Evolutionary conservation across 2,797 vertebrate species (phyloP).

Genomic region (Oryzias dopingdopingensis): DNA sequence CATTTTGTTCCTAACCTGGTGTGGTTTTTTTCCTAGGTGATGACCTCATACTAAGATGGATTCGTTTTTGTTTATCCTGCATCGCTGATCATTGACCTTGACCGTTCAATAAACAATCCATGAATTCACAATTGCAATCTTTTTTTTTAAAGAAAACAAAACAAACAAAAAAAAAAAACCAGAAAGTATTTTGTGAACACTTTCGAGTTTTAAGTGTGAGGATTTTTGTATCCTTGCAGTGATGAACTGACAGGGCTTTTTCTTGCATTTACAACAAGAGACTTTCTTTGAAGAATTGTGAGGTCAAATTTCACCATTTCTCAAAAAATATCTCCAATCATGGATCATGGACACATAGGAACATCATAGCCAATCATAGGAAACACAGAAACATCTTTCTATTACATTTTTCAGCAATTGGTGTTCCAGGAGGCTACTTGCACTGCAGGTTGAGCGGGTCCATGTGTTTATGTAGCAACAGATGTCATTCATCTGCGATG

Average conservation of each 20-base stretch:
- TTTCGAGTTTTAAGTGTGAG: background rate
- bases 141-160: background rate
- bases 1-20: background rate
- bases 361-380: too few relatives aligned
- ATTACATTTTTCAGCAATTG: background rate
- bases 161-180: background rate
- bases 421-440: background rate
- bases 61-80: background rate
- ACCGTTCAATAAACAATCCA: constrained; percentile 40
- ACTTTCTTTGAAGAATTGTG: too few relatives aligned
- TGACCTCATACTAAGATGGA: constrained; percentile 59
- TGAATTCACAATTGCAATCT: background rate
- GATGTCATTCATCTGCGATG: background rate
- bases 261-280: too few relatives aligned
- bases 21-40: constrained; percentile 55
- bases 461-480: background rate
- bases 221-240: too few relatives aligned
- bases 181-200: background rate
- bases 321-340: too few relatives aligned
- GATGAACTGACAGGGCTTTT: too few relatives aligned
- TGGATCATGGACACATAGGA: too few relatives aligned
- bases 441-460: background rate
- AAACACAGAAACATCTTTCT: too few relatives aligned
- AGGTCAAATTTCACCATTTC: too few relatives aligned
- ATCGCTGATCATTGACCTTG: background rate